phyloP scores from a whole-genome alignment of 2,113 vertebrate genomes.

The Muntiacus muntjak region DNA sequence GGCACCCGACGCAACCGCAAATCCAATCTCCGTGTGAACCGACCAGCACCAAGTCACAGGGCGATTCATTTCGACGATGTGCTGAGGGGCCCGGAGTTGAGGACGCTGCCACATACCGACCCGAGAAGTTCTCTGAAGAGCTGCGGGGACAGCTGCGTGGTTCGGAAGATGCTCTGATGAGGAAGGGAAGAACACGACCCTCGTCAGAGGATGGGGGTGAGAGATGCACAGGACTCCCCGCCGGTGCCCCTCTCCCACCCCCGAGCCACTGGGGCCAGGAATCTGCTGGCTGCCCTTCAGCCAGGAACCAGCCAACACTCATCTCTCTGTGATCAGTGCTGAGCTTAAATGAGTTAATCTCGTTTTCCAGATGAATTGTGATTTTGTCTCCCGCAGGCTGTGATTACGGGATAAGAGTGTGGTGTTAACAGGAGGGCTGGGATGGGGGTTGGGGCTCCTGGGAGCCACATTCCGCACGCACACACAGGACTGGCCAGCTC shows the following conservation, averaged over 20 bases:
- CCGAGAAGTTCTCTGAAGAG: neutral
- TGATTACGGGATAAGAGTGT: constrained; percentile 86
- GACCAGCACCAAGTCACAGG: accelerated
- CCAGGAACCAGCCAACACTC: constrained; percentile 78
- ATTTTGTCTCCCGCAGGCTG: constrained; percentile 87
- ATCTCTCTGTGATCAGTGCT: constrained; percentile 81
- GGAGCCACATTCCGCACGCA: constrained; percentile 35
- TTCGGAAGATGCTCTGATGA: constrained; percentile 37
- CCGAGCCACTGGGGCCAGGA: constrained; percentile 80
- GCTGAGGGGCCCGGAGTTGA: accelerated
- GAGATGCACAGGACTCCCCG: constrained; percentile 86
- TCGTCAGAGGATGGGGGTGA: constrained; percentile 80
- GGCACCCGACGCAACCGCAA: neutral
- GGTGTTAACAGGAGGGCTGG: constrained; percentile 81
- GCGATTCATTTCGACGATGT: accelerated
- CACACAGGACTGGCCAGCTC: constrained; percentile 48
- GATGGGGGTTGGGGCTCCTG: constrained; percentile 51
- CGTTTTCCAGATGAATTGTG: constrained; percentile 89
- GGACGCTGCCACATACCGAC: accelerated
- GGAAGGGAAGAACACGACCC: constrained; percentile 72
- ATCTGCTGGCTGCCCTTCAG: constrained; percentile 80
- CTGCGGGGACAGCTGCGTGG: neutral
- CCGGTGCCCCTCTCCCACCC: neutral
- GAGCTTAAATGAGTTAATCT: constrained; percentile 88
- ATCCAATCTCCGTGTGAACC: accelerated